phyloP scores from a whole-genome alignment of 2,113 vertebrate species.

The Catagonus wagneri region DNA sequence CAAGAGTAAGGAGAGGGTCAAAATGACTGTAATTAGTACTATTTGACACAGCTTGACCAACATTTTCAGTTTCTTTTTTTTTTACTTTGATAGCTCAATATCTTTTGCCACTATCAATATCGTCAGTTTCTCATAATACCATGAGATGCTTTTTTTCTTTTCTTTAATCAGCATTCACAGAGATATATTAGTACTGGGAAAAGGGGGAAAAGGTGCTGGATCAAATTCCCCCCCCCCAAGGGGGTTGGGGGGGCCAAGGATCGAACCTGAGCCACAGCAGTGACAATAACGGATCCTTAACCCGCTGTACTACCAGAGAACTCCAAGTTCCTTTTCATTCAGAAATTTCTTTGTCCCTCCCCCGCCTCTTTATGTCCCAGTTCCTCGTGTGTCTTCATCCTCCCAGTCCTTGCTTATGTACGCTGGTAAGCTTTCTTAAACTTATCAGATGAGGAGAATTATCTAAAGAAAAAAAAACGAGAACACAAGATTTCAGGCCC shows the following conservation, averaged over 20 bases:
- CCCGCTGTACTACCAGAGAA: too few relatives aligned
- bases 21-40: neutral
- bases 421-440: neutral
- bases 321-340: neutral
- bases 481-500: neutral
- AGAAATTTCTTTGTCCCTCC: neutral
- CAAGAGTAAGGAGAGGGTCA: neutral
- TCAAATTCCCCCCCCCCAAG: neutral
- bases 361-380: neutral
- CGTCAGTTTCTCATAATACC: conserved; percentile 33
- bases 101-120: neutral
- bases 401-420: neutral
- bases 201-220: neutral
- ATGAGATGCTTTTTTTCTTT: neutral
- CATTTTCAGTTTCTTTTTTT: neutral
- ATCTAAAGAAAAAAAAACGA: neutral
- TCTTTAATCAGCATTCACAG: neutral
- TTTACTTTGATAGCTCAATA: neutral
- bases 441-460: neutral
- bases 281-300: too few relatives aligned
- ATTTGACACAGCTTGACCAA: neutral
- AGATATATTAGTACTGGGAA: neutral
- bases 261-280: too few relatives aligned
- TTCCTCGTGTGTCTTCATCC: neutral
- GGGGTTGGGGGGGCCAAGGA: too few relatives aligned